Evolutionary conservation across 2,113 vertebrate species (phyloP), one percentile per base, ranked within the genome.

Genomic region (Scomber japonicus): DNA sequence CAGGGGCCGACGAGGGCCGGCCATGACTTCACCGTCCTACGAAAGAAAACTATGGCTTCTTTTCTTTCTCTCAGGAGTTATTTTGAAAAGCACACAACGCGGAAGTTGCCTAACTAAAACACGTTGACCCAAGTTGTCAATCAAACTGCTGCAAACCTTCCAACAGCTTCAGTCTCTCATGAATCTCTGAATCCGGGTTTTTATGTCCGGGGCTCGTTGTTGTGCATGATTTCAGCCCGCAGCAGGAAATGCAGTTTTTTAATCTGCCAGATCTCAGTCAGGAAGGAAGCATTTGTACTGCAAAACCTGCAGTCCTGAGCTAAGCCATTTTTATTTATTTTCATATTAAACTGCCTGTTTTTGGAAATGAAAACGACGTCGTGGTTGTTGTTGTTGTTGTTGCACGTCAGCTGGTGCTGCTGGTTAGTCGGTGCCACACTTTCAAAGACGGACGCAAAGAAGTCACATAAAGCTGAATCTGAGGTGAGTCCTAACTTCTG

Each of bases 361-460:
- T 50, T 44, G 77, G 79, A 90, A 62, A 93, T 92, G 93, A 91
- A 35, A 87, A 40, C 75, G 10, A 72, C 75, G 40, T 59, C 89
- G 0, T 64, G 89, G 1, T 21, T 92, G 62, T 51, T 92, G 45
- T 59, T 90, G 0, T 64, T 90, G 1, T 21, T 92, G 62, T 51
- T 92, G 45, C 73, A 78, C 40, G 63, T 40, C 55, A 31, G 13
- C 73, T 57, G 77, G 2, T 89, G 56, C 79, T 81, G 60, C 75
- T 82, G 88, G 27, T 13, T 82, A 76, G 90, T 84, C 66, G 17
- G 57, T 44, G 89, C 85, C 57, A 95, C 94, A 16, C 91, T 95
- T 16, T 95, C 94, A 9, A 95, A 92, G 88, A 88, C 82, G 1
- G 94, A 95, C 56, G 85, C 82, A 24, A 94, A 91, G 84, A 94